Conservation (phyloP, 1,140 invertebrate genomes). For the Zaprionus nigranus region DNA sequence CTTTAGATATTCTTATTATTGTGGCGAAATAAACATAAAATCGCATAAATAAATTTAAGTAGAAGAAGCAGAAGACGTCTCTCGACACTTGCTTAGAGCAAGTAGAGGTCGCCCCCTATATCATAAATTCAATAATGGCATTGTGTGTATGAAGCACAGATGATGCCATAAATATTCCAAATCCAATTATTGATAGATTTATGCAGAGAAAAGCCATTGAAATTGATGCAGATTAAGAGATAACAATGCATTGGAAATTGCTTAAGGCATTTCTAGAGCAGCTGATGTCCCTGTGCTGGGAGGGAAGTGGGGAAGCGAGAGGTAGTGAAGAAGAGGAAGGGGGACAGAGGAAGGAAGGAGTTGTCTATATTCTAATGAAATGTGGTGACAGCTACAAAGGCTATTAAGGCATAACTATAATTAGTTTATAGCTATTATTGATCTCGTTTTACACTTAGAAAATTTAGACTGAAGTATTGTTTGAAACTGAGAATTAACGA, state of each 20-base stretch:
- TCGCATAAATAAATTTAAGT: constrained; percentile 81
- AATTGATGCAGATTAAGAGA: constrained; percentile 30
- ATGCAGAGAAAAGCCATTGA: constrained; percentile 64
- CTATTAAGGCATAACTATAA: background rate
- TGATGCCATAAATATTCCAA: constrained; percentile 67
- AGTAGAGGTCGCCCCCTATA: background rate
- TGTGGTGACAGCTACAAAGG: background rate
- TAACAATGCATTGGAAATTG: constrained; percentile 15
- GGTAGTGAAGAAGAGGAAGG: background rate
- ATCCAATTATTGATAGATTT: constrained; percentile 78
- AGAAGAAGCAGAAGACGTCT: constrained; percentile 42
- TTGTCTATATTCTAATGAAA: too few species aligned
- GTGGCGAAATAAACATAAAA: constrained; percentile 72
- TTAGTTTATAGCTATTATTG: background rate
- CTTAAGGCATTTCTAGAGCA: constrained; percentile 2
- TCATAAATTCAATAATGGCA: constrained; percentile 52
- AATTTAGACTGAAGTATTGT: too few species aligned
- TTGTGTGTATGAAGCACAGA: constrained; percentile 29
- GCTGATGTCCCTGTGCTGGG: too few species aligned
- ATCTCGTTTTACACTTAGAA: too few species aligned
- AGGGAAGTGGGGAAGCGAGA: too few species aligned
- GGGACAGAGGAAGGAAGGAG: background rate
- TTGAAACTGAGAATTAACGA: background rate
- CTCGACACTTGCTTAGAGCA: constrained; percentile 28
- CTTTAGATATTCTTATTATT: constrained; percentile 76